Percentiles rank a stretch among this genome's conserved stretches.
Evolutionary conservation across 1,140 invertebrate species (phyloP).

Genomic region (Cydia splendana): DNA sequence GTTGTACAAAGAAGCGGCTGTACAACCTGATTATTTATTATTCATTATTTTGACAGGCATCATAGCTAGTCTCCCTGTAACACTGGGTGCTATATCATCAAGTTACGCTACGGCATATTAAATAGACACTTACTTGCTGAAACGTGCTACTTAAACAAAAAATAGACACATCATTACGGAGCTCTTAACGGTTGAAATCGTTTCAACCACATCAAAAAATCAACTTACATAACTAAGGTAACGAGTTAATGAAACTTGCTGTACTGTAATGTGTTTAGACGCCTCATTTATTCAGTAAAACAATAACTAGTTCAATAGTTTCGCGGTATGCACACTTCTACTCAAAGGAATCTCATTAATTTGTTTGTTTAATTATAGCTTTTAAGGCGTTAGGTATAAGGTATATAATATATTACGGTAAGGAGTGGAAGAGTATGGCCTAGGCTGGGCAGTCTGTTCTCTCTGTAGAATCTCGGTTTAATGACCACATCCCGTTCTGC

Average conservation of each 20-base stretch:
- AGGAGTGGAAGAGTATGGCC: neutral
- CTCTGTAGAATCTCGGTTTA: conserved; percentile 71
- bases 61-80: conserved; percentile 5
- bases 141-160: conserved; percentile 12
- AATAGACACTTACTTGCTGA: neutral
- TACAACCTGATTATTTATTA: neutral
- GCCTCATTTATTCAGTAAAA: conserved; percentile 32
- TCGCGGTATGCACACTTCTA: conserved; percentile 37
- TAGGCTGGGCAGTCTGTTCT: neutral
- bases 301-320: conserved; percentile 42
- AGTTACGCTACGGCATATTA: conserved; percentile 1
- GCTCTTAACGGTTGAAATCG: conserved; percentile 19
- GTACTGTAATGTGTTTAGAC: conserved; percentile 29
- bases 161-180: neutral
- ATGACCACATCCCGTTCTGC: conserved; percentile 71
- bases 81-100: conserved; percentile 5
- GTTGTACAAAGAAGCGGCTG: neutral
- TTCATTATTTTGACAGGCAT: conserved; percentile 22
- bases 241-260: conserved; percentile 36
- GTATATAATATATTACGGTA: neutral
- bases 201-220: conserved; percentile 21
- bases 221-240: conserved; percentile 26
- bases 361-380: conserved; percentile 33
- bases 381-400: neutral
- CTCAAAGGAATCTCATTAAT: conserved; percentile 8